Base-by-base conservation (phyloP, 2,113 vertebrate species). In the Bubo scandiacus region DNA sequence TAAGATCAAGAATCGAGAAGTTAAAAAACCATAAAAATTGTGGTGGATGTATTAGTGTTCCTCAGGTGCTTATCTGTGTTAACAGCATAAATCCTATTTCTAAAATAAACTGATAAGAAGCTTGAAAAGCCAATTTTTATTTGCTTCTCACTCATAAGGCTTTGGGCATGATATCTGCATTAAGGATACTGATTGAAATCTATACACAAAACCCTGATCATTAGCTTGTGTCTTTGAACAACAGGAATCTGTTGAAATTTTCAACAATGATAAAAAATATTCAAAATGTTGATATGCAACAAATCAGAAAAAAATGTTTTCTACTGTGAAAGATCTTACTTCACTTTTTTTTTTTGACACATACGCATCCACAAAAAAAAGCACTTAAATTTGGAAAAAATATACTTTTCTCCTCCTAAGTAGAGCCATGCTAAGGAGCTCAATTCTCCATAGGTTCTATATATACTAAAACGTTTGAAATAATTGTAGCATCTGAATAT, bases 371-470 rank as follows among this genome's bases (percentile, higher is more conserved):
- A 40, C 8, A 32, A 51, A 55, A 54, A 59, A 42, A 78, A 10
- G 0, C 8, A 23, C 3, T 72, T 47, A 25, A 5, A 47, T 38
- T 52, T 73, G 19, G 10, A 85, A 82, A 73, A 82, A 80, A 9
- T 17, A 34, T 22, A 16, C 1, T 1, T 34, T 55, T 68, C 7
- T 0, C 5, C 12, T 81, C 9, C 59, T 40, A 25, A 7, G 7
- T 26, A 79, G 34, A 88, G 10, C 9, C 15, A 21, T 32, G 7
- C 5, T 92, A 47, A 72, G 4, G 4, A 73, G 32, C 11, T 11
- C 7, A 61, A 0, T 52, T 84, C 6, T 84, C 34, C 8, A 30
- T 38, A 52, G 8, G 1, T 10, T 23, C 15, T 42, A 22, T 23
- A 29, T 47, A 3, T 32, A 61, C 21, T 23, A 47, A 81, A 26